Percentiles rank a stretch among this genome's conserved stretches.
These are phyloP conservation scores for Drosophila tani DNA, from an alignment of 1,140 invertebrate species.

Conservation along the genomic window DNA sequence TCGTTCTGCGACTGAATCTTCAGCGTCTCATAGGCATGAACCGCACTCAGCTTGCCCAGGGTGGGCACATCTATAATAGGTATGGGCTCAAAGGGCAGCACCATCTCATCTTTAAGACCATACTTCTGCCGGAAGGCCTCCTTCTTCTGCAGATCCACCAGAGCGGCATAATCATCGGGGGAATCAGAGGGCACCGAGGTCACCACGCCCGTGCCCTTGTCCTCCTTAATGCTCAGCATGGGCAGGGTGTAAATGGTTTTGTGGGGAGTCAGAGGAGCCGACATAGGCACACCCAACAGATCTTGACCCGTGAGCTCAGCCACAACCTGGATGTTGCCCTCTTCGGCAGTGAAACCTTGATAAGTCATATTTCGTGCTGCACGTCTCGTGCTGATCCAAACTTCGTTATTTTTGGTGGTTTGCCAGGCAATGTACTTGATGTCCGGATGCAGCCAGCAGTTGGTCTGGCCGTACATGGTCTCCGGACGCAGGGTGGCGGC, in stretches of 20 bases:
- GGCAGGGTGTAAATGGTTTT: conserved; percentile 96
- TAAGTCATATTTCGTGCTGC: conserved; percentile 98
- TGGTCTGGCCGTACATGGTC: conserved; percentile 99
- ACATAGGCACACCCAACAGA: conserved; percentile 92
- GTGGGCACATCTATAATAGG: conserved; percentile 97
- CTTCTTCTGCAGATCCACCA: conserved; percentile 98
- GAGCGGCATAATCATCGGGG: conserved; percentile 98
- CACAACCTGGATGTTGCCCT: conserved; percentile 92
- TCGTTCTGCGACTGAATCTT: conserved; percentile 99
- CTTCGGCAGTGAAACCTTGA: conserved; percentile 94
- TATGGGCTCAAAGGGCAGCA: conserved; percentile 89
- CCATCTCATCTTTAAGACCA: conserved; percentile 96
- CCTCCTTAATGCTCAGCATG: conserved; percentile 99
- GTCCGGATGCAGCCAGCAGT: conserved; percentile 98
- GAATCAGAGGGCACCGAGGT: conserved; percentile 99
- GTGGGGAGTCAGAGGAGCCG: conserved; percentile 93
- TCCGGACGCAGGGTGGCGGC: conserved; percentile 99
- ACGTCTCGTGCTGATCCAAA: conserved; percentile 95
- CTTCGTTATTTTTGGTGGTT: conserved; percentile 88
- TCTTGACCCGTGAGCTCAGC: conserved; percentile 91
- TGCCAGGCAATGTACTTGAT: conserved; percentile 96
- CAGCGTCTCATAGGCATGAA: conserved; percentile 93
- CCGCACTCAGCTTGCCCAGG: conserved; percentile 94
- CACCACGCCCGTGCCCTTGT: conserved; percentile 99
- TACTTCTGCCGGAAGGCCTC: conserved; percentile 97